phyloP scores from a whole-genome alignment of 2,113 vertebrate genomes.

The Tonatia bakeri region DNA sequence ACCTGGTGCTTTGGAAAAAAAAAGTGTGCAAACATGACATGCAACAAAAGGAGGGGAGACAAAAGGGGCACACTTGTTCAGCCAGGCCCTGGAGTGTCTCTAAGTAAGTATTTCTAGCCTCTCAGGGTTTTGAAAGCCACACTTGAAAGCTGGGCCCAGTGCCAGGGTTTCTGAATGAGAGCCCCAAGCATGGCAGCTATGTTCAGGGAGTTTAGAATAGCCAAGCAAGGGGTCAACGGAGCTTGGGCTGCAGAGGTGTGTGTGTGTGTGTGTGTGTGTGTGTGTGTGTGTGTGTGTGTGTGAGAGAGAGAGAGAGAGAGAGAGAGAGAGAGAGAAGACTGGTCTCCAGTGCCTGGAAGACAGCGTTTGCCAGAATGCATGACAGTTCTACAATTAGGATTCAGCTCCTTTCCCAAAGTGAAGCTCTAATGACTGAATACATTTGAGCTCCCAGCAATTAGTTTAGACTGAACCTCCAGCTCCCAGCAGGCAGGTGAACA shows the following conservation, averaged over 20 bases:
- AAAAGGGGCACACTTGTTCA: not conserved
- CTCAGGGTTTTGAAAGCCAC: not conserved
- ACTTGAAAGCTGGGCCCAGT: not conserved
- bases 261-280: not conserved
- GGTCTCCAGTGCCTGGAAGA: not conserved
- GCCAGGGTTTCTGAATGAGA: not conserved
- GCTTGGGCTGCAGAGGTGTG: not conserved
- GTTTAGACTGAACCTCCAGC: not conserved
- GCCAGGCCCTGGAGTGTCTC: not conserved
- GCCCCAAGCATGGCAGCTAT: too few species aligned
- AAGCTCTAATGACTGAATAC: constrained; percentile 34
- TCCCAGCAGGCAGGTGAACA: not conserved
- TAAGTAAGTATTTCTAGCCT: not conserved
- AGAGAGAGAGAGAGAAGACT: not conserved
- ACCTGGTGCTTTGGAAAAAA: not conserved
- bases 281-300: not conserved
- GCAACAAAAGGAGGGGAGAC: not conserved
- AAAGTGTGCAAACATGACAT: not conserved
- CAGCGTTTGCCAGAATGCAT: not conserved
- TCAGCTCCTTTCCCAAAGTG: constrained; percentile 19
- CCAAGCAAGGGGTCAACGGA: not conserved
- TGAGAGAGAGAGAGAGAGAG: not conserved
- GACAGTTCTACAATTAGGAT: not conserved
- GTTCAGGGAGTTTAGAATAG: not conserved
- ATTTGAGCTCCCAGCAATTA: constrained; percentile 43